Conservation (phyloP, 2,797 vertebrate species). For the Cossypha heuglini region DNA sequence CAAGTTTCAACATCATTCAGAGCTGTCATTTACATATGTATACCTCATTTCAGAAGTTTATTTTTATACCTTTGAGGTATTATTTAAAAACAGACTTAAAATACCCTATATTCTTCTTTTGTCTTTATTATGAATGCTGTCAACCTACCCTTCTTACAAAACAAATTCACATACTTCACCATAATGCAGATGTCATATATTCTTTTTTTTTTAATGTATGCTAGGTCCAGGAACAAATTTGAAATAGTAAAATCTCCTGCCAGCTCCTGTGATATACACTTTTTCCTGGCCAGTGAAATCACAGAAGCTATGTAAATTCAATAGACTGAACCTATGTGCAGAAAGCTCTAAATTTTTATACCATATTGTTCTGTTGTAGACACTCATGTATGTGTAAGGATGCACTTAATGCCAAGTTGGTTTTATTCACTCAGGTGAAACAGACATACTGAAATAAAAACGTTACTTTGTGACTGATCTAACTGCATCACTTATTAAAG, state of each 20-base stretch:
- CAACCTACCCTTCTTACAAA: not conserved
- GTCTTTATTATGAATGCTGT: not conserved
- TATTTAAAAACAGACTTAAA: not conserved
- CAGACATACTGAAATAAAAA: not conserved
- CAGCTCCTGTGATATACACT: not conserved
- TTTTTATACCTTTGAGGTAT: not conserved
- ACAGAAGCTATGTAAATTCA: not conserved
- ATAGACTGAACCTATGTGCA: not conserved
- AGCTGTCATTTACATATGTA: not conserved
- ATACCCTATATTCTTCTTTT: not conserved
- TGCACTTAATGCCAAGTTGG: not conserved
- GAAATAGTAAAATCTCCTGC: not conserved
- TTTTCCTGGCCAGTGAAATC: not conserved
- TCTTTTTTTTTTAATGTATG: not conserved
- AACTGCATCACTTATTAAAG: not conserved
- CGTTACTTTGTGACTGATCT: not conserved
- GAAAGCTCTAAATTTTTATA: not conserved
- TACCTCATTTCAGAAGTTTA: not conserved
- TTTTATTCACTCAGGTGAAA: not conserved
- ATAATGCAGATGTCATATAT: not conserved
- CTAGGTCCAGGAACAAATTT: not conserved
- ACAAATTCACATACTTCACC: not conserved
- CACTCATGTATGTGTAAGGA: fast-evolving
- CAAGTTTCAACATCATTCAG: not conserved
- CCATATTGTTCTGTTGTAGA: not conserved